Base-by-base conservation (phyloP, 2,888 invertebrate species). In the Andrena minutula region DNA sequence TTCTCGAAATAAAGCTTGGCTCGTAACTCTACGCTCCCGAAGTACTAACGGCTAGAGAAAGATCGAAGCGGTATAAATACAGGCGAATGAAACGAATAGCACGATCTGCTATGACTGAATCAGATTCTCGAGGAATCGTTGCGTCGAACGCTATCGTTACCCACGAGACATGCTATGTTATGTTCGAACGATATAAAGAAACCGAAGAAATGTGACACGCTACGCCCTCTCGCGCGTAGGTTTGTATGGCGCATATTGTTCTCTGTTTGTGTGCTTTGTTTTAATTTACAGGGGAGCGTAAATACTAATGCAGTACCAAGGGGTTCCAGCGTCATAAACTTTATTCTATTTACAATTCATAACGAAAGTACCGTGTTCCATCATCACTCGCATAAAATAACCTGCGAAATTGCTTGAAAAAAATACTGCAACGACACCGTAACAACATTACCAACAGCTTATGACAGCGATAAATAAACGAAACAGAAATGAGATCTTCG, bases 251-350 rank as follows among this genome's bases (percentile, higher is more conserved):
- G 10, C 10, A 10, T n/a, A 5, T 23, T 63, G 32, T 16, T 10
- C 8, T 30, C 30, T 26, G n/a, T 1, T 32, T 26, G 47, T 49
- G 2, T 8, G 12, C 49, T 20, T n/a, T 1, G 32, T 35, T 23
- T 53, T 51, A 12, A 28, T 61, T 32, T 7, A 20, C 16, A 7
- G 12, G 58, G 68, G 47, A 66, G 0, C 16, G 65, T 35, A 23
- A 65, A 74, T 51, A 66, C 47, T 12, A 63, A 69, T 75, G 64
- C 68, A 75, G 69, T 73, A 35, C 79, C 79, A 82, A 79, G 69
- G 69, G 75, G 79, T 82, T 79, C 82, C 79, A 73, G 79, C 82
- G 82, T 82, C 75, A 75, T 79, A 69, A 76, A 73, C 60, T 79
- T 70, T 79, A 69, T 76, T 61, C 60, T 79, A 82, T 66, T 63